Evolutionary conservation across 2,888 invertebrate species (phyloP).

Genomic region (Elegia similella): DNA sequence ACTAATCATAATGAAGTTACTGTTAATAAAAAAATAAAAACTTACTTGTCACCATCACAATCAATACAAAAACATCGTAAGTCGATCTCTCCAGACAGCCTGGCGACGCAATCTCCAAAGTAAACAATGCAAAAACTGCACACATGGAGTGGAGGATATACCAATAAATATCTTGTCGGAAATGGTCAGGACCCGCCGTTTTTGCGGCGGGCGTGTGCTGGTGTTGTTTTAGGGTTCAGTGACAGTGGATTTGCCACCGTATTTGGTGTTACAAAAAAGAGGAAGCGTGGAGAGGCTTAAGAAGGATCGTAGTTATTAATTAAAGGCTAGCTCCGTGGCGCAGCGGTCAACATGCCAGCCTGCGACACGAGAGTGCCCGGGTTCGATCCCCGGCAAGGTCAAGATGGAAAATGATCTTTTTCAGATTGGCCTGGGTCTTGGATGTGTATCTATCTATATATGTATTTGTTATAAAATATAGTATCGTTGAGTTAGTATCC

Average conservation of each 20-base stretch:
- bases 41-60: conserved; percentile 21
- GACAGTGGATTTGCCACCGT: conserved; percentile 10
- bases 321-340: too few species aligned
- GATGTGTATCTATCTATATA: too few species aligned
- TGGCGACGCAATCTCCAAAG: conserved; percentile 20
- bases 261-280: conserved; percentile 14
- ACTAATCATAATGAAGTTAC: too few species aligned
- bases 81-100: conserved; percentile 25
- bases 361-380: too few species aligned
- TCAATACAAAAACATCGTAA: conserved; percentile 21
- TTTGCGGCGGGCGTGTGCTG: conserved; percentile 14
- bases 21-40: neutral
- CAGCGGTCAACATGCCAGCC: too few species aligned
- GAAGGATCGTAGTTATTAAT: neutral
- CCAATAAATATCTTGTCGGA: conserved; percentile 26
- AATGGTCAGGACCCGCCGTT: conserved; percentile 24
- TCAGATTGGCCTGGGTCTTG: too few species aligned
- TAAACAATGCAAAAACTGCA: conserved; percentile 20
- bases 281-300: neutral
- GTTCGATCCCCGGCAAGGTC: too few species aligned
- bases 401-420: too few species aligned
- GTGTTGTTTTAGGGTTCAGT: conserved; percentile 18
- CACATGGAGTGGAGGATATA: conserved; percentile 12
- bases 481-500: too few species aligned
- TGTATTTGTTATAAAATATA: too few species aligned